These are phyloP conservation scores for Chelonus formosanus DNA, from an alignment of 2,888 invertebrate genomes.

Conservation along the genomic window DNA sequence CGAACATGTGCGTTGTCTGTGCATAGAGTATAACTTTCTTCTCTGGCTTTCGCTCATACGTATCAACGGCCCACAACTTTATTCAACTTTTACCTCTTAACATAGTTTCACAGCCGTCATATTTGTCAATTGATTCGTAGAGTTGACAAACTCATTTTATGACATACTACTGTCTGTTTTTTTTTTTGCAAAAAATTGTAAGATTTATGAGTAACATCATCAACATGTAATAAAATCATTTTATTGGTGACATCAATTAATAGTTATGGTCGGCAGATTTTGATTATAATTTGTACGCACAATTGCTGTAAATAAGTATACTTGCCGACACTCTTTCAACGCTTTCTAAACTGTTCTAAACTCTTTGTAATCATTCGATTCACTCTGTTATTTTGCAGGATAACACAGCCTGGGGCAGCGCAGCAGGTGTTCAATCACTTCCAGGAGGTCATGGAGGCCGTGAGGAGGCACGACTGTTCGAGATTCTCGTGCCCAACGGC, in stretches of 20 bases:
- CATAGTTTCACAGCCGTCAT: slow-evolving; percentile 58
- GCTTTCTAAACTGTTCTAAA: slow-evolving; percentile 41
- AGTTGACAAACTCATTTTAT: no score
- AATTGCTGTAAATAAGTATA: not conserved
- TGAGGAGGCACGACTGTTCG: slow-evolving; percentile 75
- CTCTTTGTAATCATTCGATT: slow-evolving; percentile 14
- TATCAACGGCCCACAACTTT: slow-evolving; percentile 60
- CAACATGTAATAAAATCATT: no score
- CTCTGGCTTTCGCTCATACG: slow-evolving; percentile 56
- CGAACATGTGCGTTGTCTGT: slow-evolving; percentile 25
- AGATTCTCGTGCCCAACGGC: slow-evolving; percentile 70
- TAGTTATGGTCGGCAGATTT: not conserved
- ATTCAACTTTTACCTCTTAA: slow-evolving; percentile 63
- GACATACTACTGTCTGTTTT: no score
- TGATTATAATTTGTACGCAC: not conserved
- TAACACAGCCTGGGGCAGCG: slow-evolving; percentile 69
- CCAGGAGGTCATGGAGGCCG: slow-evolving; percentile 78
- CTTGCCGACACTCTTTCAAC: slow-evolving; percentile 36
- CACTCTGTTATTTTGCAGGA: slow-evolving; percentile 63
- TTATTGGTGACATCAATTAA: no score
- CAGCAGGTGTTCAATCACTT: slow-evolving; percentile 74
- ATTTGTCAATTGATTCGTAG: slow-evolving; percentile 5
- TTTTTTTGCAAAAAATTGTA: not conserved
- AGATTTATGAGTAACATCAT: no score
- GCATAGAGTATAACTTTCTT: slow-evolving; percentile 55